These are phyloP conservation scores for Hemicentrotus pulcherrimus DNA, from an alignment of 35 echinoderm and acorn worm genomes.

Conservation along the genomic window DNA sequence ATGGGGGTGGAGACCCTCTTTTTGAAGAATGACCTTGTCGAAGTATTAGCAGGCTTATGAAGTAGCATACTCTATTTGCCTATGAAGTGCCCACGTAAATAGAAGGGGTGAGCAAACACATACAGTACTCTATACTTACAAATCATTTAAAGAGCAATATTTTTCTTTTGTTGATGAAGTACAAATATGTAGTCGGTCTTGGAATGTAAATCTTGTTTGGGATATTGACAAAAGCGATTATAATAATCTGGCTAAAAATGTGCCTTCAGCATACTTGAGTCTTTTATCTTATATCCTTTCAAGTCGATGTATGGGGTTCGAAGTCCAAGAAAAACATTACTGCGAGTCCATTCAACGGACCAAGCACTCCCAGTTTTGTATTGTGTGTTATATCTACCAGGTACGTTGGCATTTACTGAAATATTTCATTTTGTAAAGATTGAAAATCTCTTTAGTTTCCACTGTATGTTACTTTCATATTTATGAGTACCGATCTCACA, in stretches of 20 bases:
- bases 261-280: neutral
- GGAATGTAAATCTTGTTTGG: constrained; percentile 12
- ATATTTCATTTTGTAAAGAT: too few relatives aligned
- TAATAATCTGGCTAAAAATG: neutral
- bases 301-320: neutral
- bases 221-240: neutral
- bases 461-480: too few relatives aligned
- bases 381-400: too few relatives aligned
- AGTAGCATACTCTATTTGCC: neutral
- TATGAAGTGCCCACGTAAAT: neutral
- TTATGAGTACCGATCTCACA: too few relatives aligned
- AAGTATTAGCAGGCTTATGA: neutral
- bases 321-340: neutral
- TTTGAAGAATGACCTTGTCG: neutral
- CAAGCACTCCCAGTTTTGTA: neutral
- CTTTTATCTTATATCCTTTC: neutral
- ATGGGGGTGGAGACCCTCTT: neutral
- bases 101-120: neutral
- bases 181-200: neutral
- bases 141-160: neutral
- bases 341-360: neutral
- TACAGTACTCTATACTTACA: neutral
- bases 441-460: too few relatives aligned
- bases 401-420: too few relatives aligned
- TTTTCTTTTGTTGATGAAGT: neutral